These are phyloP conservation scores for Drosophila punjabiensis DNA, from an alignment of 1,140 invertebrate species.

Conservation along the genomic window DNA sequence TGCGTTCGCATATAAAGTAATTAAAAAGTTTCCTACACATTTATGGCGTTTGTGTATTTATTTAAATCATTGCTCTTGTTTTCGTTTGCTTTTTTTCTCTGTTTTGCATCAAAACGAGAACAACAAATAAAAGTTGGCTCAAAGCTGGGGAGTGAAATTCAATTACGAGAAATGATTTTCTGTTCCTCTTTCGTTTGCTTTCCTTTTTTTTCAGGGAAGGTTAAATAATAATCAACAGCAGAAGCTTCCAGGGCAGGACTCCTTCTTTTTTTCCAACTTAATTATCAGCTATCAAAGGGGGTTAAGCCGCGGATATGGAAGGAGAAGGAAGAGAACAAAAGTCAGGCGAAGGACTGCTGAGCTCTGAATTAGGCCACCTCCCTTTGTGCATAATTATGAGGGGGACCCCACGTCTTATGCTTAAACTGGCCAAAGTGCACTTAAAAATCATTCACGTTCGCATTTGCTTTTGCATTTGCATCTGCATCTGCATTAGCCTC, in stretches of 20 bases:
- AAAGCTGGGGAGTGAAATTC: slow-evolving; percentile 55
- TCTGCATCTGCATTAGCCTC: slow-evolving; percentile 58
- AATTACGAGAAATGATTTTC: slow-evolving; percentile 58
- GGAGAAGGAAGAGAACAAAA: slow-evolving; percentile 27
- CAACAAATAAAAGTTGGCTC: slow-evolving; percentile 48
- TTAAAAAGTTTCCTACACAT: slow-evolving; percentile 78
- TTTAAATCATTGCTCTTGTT: slow-evolving; percentile 34
- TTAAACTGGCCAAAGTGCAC: slow-evolving; percentile 76
- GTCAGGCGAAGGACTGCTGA: slow-evolving; percentile 9
- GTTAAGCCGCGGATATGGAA: slow-evolving; percentile 5
- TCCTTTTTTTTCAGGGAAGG: slow-evolving; percentile 11
- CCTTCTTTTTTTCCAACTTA: slow-evolving; percentile 3
- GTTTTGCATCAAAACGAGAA: slow-evolving; percentile 30
- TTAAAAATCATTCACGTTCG: slow-evolving; percentile 71
- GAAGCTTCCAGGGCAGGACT: not conserved
- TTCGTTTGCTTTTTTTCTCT: slow-evolving; percentile 6
- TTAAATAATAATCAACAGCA: slow-evolving; percentile 53
- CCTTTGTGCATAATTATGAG: slow-evolving; percentile 30
- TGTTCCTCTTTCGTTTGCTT: slow-evolving; percentile 2
- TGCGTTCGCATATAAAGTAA: slow-evolving; percentile 73
- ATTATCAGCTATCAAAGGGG: slow-evolving; percentile 32
- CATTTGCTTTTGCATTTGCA: slow-evolving; percentile 52
- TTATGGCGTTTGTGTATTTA: slow-evolving; percentile 65
- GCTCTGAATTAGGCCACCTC: slow-evolving; percentile 24
- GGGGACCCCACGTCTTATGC: slow-evolving; percentile 52